Evolutionary conservation across 1,140 invertebrate genomes (phyloP).

Genomic region (Zeugodacus cucurbitae): DNA sequence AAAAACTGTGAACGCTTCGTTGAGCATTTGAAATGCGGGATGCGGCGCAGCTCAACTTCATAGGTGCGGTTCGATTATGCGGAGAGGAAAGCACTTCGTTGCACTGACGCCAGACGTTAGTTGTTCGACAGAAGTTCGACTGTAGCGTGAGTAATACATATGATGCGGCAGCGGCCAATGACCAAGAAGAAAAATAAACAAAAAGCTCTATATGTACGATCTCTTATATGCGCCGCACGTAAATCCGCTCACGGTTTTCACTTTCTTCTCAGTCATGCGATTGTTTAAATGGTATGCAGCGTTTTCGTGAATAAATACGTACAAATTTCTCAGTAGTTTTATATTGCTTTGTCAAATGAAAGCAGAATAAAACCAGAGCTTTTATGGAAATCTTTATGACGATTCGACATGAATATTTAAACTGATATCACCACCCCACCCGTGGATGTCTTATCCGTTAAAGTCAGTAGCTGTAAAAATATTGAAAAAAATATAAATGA

Average conservation of each 20-base stretch:
- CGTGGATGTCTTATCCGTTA: too few species aligned
- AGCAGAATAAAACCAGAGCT: not conserved
- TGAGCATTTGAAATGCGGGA: not conserved
- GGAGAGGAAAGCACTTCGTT: not conserved
- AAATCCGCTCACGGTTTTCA: not conserved
- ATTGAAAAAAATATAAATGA: not conserved
- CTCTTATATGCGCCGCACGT: not conserved
- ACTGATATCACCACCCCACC: too few species aligned
- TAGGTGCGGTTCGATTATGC: not conserved
- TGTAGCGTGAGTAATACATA: not conserved
- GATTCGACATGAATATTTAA: not conserved
- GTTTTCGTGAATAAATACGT: not conserved
- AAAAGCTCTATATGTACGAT: too few species aligned
- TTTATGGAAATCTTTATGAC: not conserved
- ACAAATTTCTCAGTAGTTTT: not conserved
- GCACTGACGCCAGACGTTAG: not conserved
- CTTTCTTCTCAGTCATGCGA: slow-evolving; percentile 9
- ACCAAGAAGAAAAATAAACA: not conserved
- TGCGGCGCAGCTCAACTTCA: not conserved
- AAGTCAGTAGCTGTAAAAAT: not conserved
- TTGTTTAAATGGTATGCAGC: not conserved
- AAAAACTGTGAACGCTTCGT: not conserved
- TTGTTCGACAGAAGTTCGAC: not conserved
- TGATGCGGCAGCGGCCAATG: not conserved
- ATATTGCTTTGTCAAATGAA: not conserved